phyloP scores from a whole-genome alignment of 2,888 invertebrate genomes.

The Tridacna gigas region DNA sequence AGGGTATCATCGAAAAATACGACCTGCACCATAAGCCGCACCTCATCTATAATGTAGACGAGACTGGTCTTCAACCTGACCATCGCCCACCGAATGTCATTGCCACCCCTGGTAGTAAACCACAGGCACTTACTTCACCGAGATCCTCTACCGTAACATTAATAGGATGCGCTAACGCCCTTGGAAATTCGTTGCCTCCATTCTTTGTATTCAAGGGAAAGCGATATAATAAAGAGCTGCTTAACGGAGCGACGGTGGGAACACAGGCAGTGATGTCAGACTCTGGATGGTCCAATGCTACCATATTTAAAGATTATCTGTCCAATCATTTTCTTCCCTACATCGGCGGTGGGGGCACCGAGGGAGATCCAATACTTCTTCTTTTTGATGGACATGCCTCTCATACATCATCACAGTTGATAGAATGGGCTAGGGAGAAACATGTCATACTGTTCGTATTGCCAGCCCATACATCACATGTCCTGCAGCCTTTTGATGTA shows the following conservation, averaged over 20 bases:
- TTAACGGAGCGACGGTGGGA: conserved; percentile 19
- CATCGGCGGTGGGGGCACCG: not conserved
- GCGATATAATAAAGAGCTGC: conserved; percentile 20
- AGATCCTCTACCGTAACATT: conserved; percentile 33
- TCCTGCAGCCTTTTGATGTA: conserved; percentile 43
- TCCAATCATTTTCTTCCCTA: too few species aligned
- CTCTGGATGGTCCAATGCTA: conserved; percentile 22
- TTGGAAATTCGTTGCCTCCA: conserved; percentile 33
- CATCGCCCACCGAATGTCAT: too few species aligned
- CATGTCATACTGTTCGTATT: not conserved
- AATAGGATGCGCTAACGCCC: conserved; percentile 44
- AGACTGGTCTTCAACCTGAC: too few species aligned
- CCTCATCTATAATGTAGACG: too few species aligned
- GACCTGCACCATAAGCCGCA: not conserved
- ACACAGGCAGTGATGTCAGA: too few species aligned
- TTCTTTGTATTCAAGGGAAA: conserved; percentile 44
- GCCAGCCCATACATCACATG: too few species aligned
- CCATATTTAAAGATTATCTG: too few species aligned
- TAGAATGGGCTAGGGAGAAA: conserved; percentile 34
- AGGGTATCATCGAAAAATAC: too few species aligned
- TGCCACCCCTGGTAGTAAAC: conserved; percentile 14
- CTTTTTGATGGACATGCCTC: conserved; percentile 40
- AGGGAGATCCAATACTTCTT: conserved; percentile 14
- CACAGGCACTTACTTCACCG: conserved; percentile 42
- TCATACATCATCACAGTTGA: conserved; percentile 24